These are phyloP conservation scores for Casuarius casuarius DNA, from an alignment of 2,113 vertebrate genomes.

Conservation along the genomic window DNA sequence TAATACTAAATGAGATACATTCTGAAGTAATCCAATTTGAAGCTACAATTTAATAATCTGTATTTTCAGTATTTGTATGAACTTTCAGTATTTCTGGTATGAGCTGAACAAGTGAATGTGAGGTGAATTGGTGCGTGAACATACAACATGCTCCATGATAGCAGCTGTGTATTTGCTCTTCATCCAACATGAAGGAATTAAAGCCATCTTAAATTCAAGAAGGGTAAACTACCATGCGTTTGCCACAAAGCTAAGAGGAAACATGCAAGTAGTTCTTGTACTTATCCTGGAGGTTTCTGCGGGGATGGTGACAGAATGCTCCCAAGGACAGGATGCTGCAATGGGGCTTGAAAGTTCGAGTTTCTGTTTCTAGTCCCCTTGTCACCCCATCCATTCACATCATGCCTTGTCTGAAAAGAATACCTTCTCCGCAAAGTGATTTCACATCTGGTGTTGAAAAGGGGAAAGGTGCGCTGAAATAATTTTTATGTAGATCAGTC, in stretches of 20 bases:
- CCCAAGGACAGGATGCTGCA: neutral
- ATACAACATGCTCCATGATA: neutral
- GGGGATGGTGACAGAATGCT: neutral
- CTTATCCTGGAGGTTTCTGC: neutral
- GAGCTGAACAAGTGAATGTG: neutral
- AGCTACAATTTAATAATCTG: neutral
- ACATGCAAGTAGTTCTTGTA: neutral
- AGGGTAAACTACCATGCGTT: neutral
- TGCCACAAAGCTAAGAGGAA: neutral
- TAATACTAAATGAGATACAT: neutral
- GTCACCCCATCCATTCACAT: neutral
- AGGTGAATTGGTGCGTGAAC: neutral
- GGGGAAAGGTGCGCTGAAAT: neutral
- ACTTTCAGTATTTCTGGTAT: neutral
- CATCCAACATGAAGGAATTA: neutral
- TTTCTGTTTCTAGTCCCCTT: neutral
- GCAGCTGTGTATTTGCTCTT: neutral
- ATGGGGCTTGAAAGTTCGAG: neutral
- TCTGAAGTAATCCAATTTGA: neutral
- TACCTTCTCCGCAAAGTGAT: neutral
- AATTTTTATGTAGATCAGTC: neutral
- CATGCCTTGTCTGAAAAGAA: neutral
- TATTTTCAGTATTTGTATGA: neutral
- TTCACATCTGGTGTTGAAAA: neutral
- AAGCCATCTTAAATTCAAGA: neutral